phyloP scores from a whole-genome alignment of 2,888 invertebrate species.

The Drosophila histrio region DNA sequence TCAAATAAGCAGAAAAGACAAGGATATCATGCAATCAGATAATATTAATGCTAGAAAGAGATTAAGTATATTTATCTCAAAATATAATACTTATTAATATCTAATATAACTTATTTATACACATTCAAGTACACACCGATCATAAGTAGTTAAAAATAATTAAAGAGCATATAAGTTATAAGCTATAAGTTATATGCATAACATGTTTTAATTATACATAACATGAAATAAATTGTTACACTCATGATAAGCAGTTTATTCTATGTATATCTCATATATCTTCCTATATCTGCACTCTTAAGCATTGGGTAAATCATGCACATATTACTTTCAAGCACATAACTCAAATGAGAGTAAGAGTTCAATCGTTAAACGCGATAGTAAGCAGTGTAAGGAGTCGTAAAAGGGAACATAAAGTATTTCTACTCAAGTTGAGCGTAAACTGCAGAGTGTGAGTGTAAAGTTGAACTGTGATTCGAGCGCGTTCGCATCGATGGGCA shows the following conservation, averaged over 20 bases:
- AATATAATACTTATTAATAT: neutral
- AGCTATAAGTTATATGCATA: neutral
- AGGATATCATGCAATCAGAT: slow-evolving; percentile 27
- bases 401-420: slow-evolving; percentile 44
- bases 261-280: neutral
- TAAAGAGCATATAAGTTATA: no score
- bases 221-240: neutral
- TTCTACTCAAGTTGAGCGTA: slow-evolving; percentile 22
- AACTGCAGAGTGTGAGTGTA: neutral
- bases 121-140: no score
- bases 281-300: no score
- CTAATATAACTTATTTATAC: no score
- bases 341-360: slow-evolving; percentile 20
- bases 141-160: no score
- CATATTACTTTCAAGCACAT: slow-evolving; percentile 8
- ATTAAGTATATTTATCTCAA: neutral
- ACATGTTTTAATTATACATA: no score
- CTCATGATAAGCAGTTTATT: neutral
- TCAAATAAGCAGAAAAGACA: slow-evolving; percentile 1
- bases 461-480: neutral
- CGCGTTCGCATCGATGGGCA: neutral
- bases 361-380: slow-evolving; percentile 48
- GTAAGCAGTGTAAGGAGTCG: slow-evolving; percentile 40
- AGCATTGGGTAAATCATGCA: neutral
- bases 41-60: slow-evolving; percentile 20